Base-by-base conservation (phyloP, 2,113 vertebrate genomes). In the Mesoclemmys tuberculata region DNA sequence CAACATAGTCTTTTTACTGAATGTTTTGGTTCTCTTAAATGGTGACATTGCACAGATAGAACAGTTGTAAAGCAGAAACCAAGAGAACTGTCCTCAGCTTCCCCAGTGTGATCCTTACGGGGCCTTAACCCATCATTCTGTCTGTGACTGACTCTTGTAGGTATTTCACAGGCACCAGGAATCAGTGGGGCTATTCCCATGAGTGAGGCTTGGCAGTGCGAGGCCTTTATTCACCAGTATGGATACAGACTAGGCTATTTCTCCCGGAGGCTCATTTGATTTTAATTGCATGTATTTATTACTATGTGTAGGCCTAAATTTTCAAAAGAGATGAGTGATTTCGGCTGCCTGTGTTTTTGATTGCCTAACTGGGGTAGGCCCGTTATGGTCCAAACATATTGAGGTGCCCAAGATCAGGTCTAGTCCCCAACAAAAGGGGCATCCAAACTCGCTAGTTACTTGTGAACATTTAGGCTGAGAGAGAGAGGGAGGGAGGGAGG, bases 371-470 rank as follows among this genome's bases (percentile, higher is more conserved):
- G 64, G 61, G 64, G 56, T 38, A 46, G 0, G 44, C 10, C 1
- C 1, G 2, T n/a, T n/a, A 71, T 58, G 8, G 48, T 84, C 87
- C 92, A 74, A n/a, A 92, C 80, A 85, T 92, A 78, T 8, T 49
- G 26, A 84, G 94, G 94, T 94, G 92, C 89, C n/a, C 19, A 89
- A 91, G 18, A 44, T 24, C 71, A 35, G 89, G 95, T 49, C 9
- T 71, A 71, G 5, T 8, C 13, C 29, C n/a, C 6, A n/a, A 71
- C 18, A 71, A 71, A 0, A 90, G 87, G 93, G 95, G 85, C 26
- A 75, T 94, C 92, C 87, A 56, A 46, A 96, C 51, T 68, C 93
- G 92, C 93, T 92, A 84, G 82, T 78, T 89, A 94, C 52, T 92
- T 89, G 87, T 27, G 89, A 44, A 71, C 95, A 85, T 87, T 91